Percentiles rank a stretch among this genome's conserved stretches.
phyloP scores from a whole-genome alignment of 2,888 invertebrate genomes.

The Euzophera pinguis region DNA sequence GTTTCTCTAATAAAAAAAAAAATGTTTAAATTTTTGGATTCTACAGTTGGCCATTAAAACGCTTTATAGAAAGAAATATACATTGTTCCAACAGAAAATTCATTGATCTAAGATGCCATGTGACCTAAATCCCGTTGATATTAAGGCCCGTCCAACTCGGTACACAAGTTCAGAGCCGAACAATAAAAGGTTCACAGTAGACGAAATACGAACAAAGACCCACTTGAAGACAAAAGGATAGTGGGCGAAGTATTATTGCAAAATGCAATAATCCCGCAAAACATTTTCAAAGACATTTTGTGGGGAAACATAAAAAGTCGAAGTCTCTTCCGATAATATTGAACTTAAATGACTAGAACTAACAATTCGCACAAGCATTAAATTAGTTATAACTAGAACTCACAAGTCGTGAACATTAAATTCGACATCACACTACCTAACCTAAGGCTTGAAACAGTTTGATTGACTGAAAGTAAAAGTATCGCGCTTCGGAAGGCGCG shows the following conservation, averaged over 20 bases:
- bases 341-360: background rate
- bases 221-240: constrained; percentile 31
- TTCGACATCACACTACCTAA: too few species aligned
- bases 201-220: constrained; percentile 30
- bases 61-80: background rate
- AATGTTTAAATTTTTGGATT: too few species aligned
- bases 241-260: constrained; percentile 39
- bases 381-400: too few species aligned
- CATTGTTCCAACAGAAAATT: background rate
- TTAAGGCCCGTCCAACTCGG: background rate
- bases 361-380: background rate
- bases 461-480: too few species aligned
- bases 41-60: too few species aligned
- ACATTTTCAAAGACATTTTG: constrained; percentile 30
- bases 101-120: background rate
- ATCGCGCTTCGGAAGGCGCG: too few species aligned
- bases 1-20: too few species aligned
- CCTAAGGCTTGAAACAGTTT: too few species aligned
- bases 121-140: constrained; percentile 2
- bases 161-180: background rate
- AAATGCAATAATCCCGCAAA: constrained; percentile 32
- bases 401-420: too few species aligned
- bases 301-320: constrained; percentile 24
- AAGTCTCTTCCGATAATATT: background rate
- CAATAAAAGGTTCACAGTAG: constrained; percentile 18